These are phyloP conservation scores for Diceros bicornis DNA, from an alignment of 2,797 vertebrate genomes.

Conservation along the genomic window DNA sequence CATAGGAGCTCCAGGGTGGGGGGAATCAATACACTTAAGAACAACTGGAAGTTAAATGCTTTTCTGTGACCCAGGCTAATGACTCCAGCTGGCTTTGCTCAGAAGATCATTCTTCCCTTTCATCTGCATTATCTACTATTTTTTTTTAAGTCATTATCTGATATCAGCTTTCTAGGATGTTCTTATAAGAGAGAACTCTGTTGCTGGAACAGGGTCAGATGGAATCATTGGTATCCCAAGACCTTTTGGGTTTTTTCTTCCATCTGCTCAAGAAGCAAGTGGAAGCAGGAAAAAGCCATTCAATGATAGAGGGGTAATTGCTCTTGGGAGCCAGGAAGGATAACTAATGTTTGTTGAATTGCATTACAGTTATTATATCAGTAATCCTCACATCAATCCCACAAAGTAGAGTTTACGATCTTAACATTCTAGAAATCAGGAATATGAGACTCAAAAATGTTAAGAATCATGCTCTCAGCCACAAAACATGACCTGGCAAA, in stretches of 20 bases:
- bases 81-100: constrained; percentile 63
- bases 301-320: background rate
- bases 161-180: constrained; percentile 41
- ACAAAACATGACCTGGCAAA: background rate
- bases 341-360: background rate
- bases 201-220: background rate
- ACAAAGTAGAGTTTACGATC: background rate
- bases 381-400: background rate
- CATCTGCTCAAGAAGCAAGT: background rate
- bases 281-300: background rate
- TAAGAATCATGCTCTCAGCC: background rate
- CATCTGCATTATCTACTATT: constrained; percentile 64
- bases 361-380: background rate
- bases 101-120: constrained; percentile 74
- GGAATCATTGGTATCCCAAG: background rate
- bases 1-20: background rate
- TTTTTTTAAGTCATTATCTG: constrained; percentile 53
- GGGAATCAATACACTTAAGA: constrained; percentile 70
- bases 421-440: background rate
- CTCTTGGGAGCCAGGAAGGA: background rate
- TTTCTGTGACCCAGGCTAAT: constrained; percentile 74
- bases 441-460: background rate
- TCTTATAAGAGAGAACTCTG: constrained; percentile 40
- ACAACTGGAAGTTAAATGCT: constrained; percentile 77
- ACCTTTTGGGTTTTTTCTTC: background rate